Percentiles rank a stretch among this genome's conserved stretches.
phyloP scores from a whole-genome alignment of 2,113 vertebrate species.

The Lepus timidus region DNA sequence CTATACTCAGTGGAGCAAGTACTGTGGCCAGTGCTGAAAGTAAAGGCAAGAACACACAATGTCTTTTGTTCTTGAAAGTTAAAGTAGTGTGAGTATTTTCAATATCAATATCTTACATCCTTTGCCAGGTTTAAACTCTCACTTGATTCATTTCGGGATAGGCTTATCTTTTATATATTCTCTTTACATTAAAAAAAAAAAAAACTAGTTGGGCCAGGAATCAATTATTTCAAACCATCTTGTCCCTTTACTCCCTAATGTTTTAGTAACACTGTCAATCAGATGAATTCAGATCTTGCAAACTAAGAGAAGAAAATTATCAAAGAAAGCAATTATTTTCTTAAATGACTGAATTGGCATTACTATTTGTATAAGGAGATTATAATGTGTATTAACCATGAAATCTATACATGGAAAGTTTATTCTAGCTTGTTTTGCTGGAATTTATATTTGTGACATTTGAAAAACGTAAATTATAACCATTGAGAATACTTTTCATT shows the following conservation, averaged over 20 bases:
- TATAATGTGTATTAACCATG: background rate
- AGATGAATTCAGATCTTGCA: background rate
- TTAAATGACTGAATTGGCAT: slow-evolving; percentile 1
- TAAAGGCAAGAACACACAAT: background rate
- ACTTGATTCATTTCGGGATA: slow-evolving; percentile 38
- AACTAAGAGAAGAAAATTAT: background rate
- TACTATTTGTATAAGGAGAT: background rate
- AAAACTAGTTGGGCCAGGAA: background rate
- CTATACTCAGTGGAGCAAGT: background rate
- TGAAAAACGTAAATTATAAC: slow-evolving; percentile 41
- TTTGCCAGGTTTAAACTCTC: slow-evolving; percentile 19
- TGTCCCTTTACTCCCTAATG: background rate
- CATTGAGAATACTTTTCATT: background rate
- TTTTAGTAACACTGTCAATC: background rate
- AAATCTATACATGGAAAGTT: slow-evolving; percentile 18
- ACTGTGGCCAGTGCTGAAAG: background rate
- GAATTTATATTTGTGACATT: slow-evolving; percentile 51
- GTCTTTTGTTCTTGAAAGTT: background rate
- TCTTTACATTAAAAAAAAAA: background rate
- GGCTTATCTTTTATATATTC: background rate
- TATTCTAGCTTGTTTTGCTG: slow-evolving; percentile 14
- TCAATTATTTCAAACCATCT: background rate
- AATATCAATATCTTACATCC: background rate
- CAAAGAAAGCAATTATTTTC: background rate
- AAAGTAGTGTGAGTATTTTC: slow-evolving; percentile 21